Percentiles rank a stretch among this genome's conserved stretches.
Conservation (phyloP, 2,888 invertebrate genomes). For the Cremastobaeus sp. region DNA sequence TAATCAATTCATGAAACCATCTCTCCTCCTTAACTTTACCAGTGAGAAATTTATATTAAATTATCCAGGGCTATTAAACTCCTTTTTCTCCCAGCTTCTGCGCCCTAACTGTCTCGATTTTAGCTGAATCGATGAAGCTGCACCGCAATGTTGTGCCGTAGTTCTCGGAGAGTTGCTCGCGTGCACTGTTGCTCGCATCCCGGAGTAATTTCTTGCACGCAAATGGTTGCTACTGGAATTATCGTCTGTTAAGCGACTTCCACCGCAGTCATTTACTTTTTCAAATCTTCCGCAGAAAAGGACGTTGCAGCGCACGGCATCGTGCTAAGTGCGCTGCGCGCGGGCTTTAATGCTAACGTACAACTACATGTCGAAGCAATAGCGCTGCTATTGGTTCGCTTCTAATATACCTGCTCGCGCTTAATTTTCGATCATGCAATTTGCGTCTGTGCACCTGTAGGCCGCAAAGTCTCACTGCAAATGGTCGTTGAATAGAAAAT, state of each 20-base stretch:
- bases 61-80: no score
- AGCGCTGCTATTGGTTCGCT: conserved; percentile 51
- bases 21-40: no score
- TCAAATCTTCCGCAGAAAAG: conserved; percentile 67
- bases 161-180: conserved; percentile 56
- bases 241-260: conserved; percentile 75
- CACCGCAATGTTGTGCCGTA: conserved; percentile 32
- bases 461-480: conserved; percentile 34
- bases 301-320: conserved; percentile 58
- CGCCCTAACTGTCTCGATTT: conserved; percentile 22
- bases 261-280: conserved; percentile 74
- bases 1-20: no score
- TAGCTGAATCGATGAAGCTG: conserved; percentile 40
- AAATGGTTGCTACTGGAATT: conserved; percentile 77
- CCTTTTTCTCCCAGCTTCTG: conserved; percentile 7
- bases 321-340: conserved; percentile 53
- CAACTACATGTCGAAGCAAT: conserved; percentile 16
- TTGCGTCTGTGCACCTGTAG: conserved; percentile 52
- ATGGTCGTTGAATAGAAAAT: conserved; percentile 53
- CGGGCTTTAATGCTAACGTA: conserved; percentile 55
- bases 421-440: conserved; percentile 53
- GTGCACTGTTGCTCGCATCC: conserved; percentile 67
- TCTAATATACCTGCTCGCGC: conserved; percentile 51
- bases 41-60: no score
- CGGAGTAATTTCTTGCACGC: conserved; percentile 77